phyloP scores from a whole-genome alignment of 2,797 vertebrate species.

The Natrix natrix region DNA sequence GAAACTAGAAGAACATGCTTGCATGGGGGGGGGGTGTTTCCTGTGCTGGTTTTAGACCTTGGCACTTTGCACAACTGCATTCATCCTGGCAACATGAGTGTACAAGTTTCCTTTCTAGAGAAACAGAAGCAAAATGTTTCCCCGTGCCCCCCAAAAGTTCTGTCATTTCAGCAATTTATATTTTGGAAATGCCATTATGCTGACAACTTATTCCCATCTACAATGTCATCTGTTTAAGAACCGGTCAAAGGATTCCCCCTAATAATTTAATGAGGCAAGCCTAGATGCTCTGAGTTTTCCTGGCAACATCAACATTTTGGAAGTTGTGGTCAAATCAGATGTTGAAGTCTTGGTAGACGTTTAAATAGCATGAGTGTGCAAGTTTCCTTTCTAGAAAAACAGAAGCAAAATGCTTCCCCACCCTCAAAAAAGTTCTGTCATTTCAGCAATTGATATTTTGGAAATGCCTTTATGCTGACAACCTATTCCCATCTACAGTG shows the following conservation, averaged over 20 bases:
- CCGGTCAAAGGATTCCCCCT: not conserved
- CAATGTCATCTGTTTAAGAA: constrained; percentile 40
- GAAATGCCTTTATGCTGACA: constrained; percentile 49
- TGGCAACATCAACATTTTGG: constrained; percentile 44
- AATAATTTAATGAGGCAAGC: constrained; percentile 27
- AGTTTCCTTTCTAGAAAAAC: constrained; percentile 41
- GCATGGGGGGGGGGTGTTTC: too few species aligned
- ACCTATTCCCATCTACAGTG: constrained; percentile 23
- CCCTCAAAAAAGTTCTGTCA: constrained; percentile 28
- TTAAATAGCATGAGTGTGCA: constrained; percentile 16
- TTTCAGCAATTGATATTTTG: constrained; percentile 62
- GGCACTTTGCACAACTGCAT: not conserved
- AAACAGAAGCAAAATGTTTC: constrained; percentile 6
- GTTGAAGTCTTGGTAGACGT: constrained; percentile 53
- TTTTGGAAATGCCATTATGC: constrained; percentile 58
- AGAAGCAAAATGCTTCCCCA: not conserved
- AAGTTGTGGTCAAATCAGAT: not conserved
- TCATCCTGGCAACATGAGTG: not conserved
- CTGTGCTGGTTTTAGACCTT: not conserved
- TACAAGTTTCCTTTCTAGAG: constrained; percentile 32
- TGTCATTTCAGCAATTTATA: constrained; percentile 55
- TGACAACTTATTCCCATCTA: constrained; percentile 24
- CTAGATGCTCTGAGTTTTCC: constrained; percentile 21
- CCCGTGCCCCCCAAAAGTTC: not conserved
- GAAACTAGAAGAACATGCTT: not conserved